phyloP scores from a whole-genome alignment of 2,888 invertebrate species.

The Buathra laborator region DNA sequence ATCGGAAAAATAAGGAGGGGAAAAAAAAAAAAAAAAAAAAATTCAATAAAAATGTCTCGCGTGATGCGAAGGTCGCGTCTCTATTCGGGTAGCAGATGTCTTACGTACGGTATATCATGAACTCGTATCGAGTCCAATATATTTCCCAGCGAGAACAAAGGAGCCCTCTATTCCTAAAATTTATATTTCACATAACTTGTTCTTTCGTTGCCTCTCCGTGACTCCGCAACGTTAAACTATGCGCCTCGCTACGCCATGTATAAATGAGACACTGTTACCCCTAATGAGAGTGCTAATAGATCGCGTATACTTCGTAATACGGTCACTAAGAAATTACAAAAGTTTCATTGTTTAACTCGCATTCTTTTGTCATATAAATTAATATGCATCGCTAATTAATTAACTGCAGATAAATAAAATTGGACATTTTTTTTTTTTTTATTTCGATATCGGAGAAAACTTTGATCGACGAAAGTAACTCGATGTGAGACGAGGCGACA shows the following conservation, averaged over 20 bases:
- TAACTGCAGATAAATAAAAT: background rate
- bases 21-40: slow-evolving; percentile 19
- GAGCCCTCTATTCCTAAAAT: slow-evolving; percentile 38
- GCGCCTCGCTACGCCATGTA: slow-evolving; percentile 22
- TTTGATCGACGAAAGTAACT: too few relatives aligned
- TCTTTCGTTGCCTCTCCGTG: slow-evolving; percentile 10
- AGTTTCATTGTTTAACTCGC: slow-evolving; percentile 47
- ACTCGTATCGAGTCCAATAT: slow-evolving; percentile 35
- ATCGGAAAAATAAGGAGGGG: slow-evolving; percentile 22
- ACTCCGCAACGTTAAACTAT: slow-evolving; percentile 22
- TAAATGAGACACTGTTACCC: slow-evolving; percentile 17
- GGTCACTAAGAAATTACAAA: slow-evolving; percentile 43
- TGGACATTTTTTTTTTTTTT: background rate
- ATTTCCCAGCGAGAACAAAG: slow-evolving; percentile 33
- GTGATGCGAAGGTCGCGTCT: background rate
- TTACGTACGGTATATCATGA: slow-evolving; percentile 2
- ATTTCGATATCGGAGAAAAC: background rate
- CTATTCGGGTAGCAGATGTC: slow-evolving; percentile 20
- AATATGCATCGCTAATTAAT: background rate
- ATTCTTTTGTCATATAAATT: slow-evolving; percentile 3
- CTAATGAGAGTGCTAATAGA: slow-evolving; percentile 55
- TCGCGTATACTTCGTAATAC: slow-evolving; percentile 38
- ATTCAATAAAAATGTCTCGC: background rate
- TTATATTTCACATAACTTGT: slow-evolving; percentile 21
- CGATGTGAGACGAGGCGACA: too few relatives aligned